Evolutionary conservation across 2,113 vertebrate genomes (phyloP).

Genomic region (Rhineura floridana): DNA sequence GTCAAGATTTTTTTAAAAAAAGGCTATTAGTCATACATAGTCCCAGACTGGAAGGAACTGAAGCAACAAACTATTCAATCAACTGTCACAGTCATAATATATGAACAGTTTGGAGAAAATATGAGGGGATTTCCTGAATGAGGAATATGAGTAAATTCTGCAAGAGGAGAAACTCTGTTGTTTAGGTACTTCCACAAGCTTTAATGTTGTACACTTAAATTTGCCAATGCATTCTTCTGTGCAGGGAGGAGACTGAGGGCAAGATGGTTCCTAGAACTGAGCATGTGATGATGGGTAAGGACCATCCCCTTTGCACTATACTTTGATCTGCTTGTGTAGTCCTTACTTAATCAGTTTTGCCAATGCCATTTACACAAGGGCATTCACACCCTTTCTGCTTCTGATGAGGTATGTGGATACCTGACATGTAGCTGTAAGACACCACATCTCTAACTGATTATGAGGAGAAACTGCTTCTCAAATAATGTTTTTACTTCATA

Average conservation of each 20-base stretch:
- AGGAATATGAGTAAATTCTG: background rate
- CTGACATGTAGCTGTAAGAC: background rate
- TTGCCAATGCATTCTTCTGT: slow-evolving; percentile 29
- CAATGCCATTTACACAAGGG: background rate
- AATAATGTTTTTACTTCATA: background rate
- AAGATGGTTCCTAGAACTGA: slow-evolving; percentile 48
- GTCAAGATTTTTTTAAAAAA: too few relatives aligned
- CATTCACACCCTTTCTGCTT: background rate
- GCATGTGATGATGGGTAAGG: slow-evolving; percentile 63
- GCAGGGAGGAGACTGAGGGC: slow-evolving; percentile 63
- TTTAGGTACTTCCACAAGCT: background rate
- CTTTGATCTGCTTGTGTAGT: background rate
- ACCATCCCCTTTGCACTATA: background rate
- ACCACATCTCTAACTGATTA: background rate
- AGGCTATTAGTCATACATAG: too few relatives aligned
- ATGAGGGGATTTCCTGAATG: background rate
- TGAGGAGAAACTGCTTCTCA: background rate
- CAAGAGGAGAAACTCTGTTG: background rate
- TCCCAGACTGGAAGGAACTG: background rate
- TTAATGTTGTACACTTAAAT: rapidly evolving
- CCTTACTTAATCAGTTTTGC: background rate
- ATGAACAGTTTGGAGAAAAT: background rate
- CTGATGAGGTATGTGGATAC: background rate
- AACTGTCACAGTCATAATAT: background rate
- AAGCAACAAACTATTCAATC: background rate